A percentile compares a stretch with the other conserved stretches of the same genome.
phyloP scores from a whole-genome alignment of 2,113 vertebrate genomes.

The Lagenorhynchus albirostris region DNA sequence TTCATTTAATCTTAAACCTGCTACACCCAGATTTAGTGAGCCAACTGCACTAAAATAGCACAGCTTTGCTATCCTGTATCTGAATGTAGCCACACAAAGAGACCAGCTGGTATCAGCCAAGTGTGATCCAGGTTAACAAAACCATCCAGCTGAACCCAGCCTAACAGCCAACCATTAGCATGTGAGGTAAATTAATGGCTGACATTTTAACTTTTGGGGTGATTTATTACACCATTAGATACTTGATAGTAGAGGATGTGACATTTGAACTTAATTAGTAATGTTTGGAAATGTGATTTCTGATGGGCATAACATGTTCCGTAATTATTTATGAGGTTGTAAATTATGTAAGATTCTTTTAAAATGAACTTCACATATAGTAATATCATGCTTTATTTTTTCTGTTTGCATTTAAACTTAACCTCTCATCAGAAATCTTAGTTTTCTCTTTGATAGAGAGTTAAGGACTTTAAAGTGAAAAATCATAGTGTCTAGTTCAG shows the following conservation, averaged over 20 bases:
- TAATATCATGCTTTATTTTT: not conserved
- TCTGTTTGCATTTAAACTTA: not conserved
- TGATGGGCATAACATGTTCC: not conserved
- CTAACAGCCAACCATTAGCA: not conserved
- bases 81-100: not conserved
- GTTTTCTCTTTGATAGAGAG: not conserved
- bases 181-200: not conserved
- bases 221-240: not conserved
- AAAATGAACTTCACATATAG: not conserved
- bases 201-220: not conserved
- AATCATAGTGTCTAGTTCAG: not conserved
- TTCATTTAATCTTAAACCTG: not conserved
- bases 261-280: not conserved
- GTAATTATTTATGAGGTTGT: not conserved
- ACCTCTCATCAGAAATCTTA: not conserved
- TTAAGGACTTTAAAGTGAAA: not conserved
- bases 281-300: not conserved
- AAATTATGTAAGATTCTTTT: not conserved
- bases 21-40: not conserved
- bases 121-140: not conserved
- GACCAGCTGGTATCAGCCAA: not conserved
- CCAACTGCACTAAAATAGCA: not conserved
- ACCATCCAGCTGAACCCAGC: not conserved
- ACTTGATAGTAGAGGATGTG: not conserved
- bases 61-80: not conserved